Base-by-base conservation (phyloP, 1,140 invertebrate genomes). In the Druon quercuslanigerum region DNA sequence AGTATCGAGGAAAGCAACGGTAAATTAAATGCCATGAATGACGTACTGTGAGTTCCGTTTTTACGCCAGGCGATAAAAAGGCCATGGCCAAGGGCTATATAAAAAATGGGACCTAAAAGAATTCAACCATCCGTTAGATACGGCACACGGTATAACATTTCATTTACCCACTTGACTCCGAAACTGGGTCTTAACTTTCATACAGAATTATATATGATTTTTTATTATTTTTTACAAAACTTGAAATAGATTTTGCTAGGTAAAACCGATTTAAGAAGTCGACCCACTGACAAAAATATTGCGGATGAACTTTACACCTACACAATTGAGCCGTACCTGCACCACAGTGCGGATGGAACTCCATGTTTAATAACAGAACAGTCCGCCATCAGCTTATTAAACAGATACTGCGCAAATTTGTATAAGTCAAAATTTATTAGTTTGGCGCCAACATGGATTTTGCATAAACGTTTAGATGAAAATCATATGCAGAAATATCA, bases 391-490 rank as follows among this genome's bases (percentile, higher is more conserved):
- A 88, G 88, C 11, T 84, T 98, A 1, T 86, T 99, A 5, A 95
- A 96, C 91, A 93, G 94, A 82, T 98, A 95, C 89, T 99, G 97
- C 92, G 89, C 91, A 1, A 92, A 91, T 60, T 89, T 99, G 19
- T 95, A 95, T 0, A 94, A 94, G 82, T 98, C 98, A 90, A 94
- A 95, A 19, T 99, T 98, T 89, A 96, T 96, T 0, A 85, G 90
- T 13, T 92, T 98, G 50, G 92, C 93, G 3, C 96, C 97, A 1
- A 92, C 94, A 76, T 96, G 95, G 93, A 86, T 19, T 17, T 76
- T 90, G 76, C 7, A 85, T 92, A 60, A 85, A 75, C 14, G 75
- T 8, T 14, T 2, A 66, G 33, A 66, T 33, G 4, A 1, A 40
- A 16, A 46, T n/a, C 11, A 0, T 8, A 16, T 40, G 7, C 19